Evolutionary conservation across 92 coral and sea anemone genomes (phyloP), one percentile per base, ranked within the genome.

Genomic region (Blastomussa wellsi): DNA sequence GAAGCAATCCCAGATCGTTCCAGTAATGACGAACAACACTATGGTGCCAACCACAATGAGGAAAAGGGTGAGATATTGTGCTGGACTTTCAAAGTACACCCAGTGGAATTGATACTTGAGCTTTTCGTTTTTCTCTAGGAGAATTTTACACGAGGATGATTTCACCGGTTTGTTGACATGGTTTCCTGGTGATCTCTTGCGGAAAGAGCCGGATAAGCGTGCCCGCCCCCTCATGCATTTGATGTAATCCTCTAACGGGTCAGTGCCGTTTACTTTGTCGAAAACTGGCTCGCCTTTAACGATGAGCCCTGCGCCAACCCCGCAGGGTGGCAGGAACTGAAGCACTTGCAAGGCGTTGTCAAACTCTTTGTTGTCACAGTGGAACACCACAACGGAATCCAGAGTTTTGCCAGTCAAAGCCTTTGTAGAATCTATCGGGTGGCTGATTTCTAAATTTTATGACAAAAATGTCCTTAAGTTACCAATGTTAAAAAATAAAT

Each of bases 61-160:
- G 17, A 82, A 36, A 5, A 70, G 79, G 22, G 72, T 70, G 8
- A 82, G 53, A 59, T 82, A 82, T 35, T 82, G 69, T n/a, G n/a
- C n/a, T 4, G 51, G 28, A 55, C 52, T 24, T 82, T 51, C 52
- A 62, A 82, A 82, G 52, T 71, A 82, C 37, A 71, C 79, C 86
- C 86, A 82, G n/a, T 70, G 53, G 70, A 82, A 82, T 44, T 82
- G 26, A 71, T 36, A 82, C 78, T 82, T 82, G 29, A 35, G 69
- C 26, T 82, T 51, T 15, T 69, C 77, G 20, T 68, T 59, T 22
- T 38, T 13, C 49, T 52, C 44, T 52, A 53, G 36, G 51, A 71
- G 77, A 67, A 35, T 13, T 4, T 71, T 36, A 52, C 86, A 82
- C 31, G 55, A 69, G 17, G n/a, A 53, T 8, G 44, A 37, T 10